phyloP scores from a whole-genome alignment of 2,113 vertebrate genomes.

The Halichoerus grypus region DNA sequence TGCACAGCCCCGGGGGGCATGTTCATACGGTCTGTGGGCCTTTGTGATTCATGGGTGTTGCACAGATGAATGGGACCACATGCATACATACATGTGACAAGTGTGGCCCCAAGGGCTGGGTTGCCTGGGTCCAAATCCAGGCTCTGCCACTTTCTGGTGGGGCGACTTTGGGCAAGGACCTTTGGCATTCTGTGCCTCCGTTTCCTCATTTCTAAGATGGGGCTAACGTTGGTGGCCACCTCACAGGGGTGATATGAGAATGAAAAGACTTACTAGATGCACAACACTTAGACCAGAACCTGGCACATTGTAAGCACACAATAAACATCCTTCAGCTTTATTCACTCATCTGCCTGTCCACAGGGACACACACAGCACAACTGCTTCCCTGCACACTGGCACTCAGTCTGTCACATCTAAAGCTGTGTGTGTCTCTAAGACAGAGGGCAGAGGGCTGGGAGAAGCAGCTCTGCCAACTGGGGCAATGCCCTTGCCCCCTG shows the following conservation, averaged over 20 bases:
- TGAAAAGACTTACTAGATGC: not conserved
- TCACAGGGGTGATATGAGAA: not conserved
- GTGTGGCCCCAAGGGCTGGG: not conserved
- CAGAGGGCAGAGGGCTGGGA: conserved; percentile 25
- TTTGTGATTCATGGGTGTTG: not conserved
- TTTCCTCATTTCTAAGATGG: not conserved
- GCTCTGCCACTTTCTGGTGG: not conserved
- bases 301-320: not conserved
- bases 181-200: not conserved
- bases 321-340: not conserved
- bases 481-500: not conserved
- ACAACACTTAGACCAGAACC: not conserved
- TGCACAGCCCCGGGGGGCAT: not conserved
- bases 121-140: not conserved
- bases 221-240: not conserved
- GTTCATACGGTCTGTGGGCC: not conserved
- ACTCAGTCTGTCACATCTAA: not conserved
- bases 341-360: fast-evolving
- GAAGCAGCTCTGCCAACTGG: conserved; percentile 53
- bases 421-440: not conserved
- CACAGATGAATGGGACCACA: not conserved
- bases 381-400: not conserved
- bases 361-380: not conserved
- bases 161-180: not conserved
- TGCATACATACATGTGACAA: not conserved